A percentile compares a stretch with the other conserved stretches of the same genome.
phyloP scores from a whole-genome alignment of 2,113 vertebrate species.

The Pionites leucogaster region DNA sequence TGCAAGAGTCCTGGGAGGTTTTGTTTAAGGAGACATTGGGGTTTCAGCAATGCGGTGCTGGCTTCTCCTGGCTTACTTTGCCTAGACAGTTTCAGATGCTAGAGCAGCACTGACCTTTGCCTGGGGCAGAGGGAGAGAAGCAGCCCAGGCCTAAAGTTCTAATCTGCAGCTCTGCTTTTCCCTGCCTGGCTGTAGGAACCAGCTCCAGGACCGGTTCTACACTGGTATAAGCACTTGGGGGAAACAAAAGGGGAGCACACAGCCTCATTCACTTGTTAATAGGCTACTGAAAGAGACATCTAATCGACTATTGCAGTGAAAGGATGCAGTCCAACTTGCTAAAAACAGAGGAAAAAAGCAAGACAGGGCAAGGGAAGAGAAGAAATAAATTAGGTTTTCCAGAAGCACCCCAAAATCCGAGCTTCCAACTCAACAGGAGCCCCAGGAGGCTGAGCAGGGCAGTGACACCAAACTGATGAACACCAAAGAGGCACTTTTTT shows the following conservation, averaged over 20 bases:
- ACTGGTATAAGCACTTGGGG: background rate
- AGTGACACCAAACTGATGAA: background rate
- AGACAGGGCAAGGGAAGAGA: background rate
- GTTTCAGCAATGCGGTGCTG: background rate
- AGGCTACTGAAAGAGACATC: background rate
- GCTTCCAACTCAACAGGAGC: background rate
- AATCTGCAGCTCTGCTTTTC: background rate
- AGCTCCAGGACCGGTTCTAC: background rate
- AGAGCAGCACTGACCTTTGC: background rate
- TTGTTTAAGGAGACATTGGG: background rate
- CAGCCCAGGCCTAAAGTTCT: background rate
- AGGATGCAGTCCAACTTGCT: background rate
- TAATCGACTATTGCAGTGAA: background rate
- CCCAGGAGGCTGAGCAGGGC: background rate
- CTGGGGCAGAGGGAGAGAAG: background rate
- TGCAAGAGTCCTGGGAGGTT: background rate
- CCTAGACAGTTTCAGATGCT: background rate
- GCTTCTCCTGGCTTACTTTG: background rate
- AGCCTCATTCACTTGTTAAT: constrained; percentile 36
- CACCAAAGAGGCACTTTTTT: background rate
- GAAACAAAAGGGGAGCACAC: background rate
- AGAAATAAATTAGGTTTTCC: background rate
- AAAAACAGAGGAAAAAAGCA: background rate
- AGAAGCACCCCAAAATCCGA: background rate
- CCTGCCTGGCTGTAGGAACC: background rate